Percentiles rank a stretch among this genome's conserved stretches.
Conservation (phyloP, 2,888 invertebrate species). For the Osmoderma eremita region DNA sequence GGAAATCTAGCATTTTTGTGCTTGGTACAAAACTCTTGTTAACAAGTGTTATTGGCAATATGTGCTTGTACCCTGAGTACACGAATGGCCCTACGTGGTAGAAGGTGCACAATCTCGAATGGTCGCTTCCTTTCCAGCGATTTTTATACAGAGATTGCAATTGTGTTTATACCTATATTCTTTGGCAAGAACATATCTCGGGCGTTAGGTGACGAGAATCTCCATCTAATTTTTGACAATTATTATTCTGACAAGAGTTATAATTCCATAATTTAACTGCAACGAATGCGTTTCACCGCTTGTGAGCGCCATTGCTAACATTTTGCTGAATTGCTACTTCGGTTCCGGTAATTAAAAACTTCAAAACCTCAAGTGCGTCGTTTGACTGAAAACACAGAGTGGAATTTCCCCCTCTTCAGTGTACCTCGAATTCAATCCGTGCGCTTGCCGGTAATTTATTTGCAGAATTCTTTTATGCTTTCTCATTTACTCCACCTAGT, state of each 20-base stretch:
- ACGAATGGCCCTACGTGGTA: constrained; percentile 46
- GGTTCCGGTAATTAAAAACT: constrained; percentile 23
- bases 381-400: constrained; percentile 1
- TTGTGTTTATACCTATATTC: no score
- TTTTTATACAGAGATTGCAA: no score
- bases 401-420: not conserved
- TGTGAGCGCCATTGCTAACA: not conserved
- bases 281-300: not conserved
- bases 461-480: not conserved
- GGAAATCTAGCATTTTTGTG: no score
- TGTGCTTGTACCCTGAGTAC: constrained; percentile 44
- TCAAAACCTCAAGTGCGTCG: constrained; percentile 8
- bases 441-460: not conserved
- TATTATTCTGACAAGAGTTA: not conserved
- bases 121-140: constrained; percentile 47
- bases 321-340: constrained; percentile 11
- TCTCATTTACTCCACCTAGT: not conserved
- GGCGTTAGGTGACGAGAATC: no score
- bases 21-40: no score
- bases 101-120: constrained; percentile 48
- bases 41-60: constrained; percentile 46
- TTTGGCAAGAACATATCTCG: no score
- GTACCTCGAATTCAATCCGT: not conserved
- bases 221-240: not conserved
- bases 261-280: constrained; percentile 5